Evolutionary conservation across 23 tunicate genomes (phyloP), one percentile per base, ranked within the genome.

Genomic region (Clavelina lepadiformis): DNA sequence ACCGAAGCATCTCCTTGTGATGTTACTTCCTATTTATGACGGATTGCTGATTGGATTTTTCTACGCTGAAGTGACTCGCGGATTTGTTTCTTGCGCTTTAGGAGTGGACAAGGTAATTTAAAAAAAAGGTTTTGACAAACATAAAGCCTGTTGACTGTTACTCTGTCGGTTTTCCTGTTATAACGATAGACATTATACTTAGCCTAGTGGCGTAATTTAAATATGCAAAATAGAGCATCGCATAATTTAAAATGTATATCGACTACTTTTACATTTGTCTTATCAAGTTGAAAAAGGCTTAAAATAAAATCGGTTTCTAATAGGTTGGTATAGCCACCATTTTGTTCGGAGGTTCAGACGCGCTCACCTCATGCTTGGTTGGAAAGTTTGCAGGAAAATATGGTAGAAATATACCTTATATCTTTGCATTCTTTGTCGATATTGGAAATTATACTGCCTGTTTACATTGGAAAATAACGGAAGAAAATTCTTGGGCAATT

Each of bases 81-180:
- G 74, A 1, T 82, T 73, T 37, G 50, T 80, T 2, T 82, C 89
- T 5, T 82, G 89, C 33, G 24, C 73, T 8, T 46, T 82, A 1
- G 89, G 89, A 1, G 33, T 82, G 1, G 89, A 69, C 30, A 72
- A 72, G 68, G 78, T 72, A 3, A 2, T 69, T 36, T 35, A n/a
- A n/a, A n/a, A n/a, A n/a, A n/a, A n/a, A n/a, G n/a, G n/a, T n/a
- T n/a, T n/a, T n/a, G n/a, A n/a, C n/a, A n/a, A n/a, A n/a, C n/a
- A n/a, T n/a, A n/a, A n/a, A n/a, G n/a, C n/a, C n/a, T n/a, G n/a
- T n/a, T n/a, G n/a, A n/a, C n/a, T n/a, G n/a, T n/a, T n/a, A n/a
- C n/a, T n/a, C n/a, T n/a, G n/a, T n/a, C n/a, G n/a, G n/a, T n/a
- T n/a, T n/a, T n/a, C n/a, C n/a, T n/a, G n/a, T n/a, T n/a, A n/a